Evolutionary conservation across 1,140 invertebrate species (phyloP).

Genomic region (Stegodyphus mimosarum): DNA sequence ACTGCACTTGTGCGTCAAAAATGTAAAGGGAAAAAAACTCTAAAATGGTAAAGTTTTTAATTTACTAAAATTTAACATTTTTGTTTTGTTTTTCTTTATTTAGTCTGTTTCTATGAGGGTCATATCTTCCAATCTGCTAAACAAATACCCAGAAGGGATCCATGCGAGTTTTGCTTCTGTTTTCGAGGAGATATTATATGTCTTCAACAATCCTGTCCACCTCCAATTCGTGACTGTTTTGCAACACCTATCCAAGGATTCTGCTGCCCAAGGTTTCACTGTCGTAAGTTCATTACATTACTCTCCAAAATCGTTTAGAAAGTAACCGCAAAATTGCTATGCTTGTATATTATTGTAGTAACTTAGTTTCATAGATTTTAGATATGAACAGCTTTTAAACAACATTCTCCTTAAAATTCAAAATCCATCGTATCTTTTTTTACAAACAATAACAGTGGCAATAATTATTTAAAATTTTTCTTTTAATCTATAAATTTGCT

Average conservation of each 20-base stretch:
- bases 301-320: neutral
- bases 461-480: no score
- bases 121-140: constrained; percentile 93
- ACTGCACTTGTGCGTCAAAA: no score
- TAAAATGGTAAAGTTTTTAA: no score
- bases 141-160: constrained; percentile 92
- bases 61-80: no score
- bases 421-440: no score
- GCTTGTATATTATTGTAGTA: neutral
- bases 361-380: no score
- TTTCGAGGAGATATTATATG: constrained; percentile 96
- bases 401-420: no score
- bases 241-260: constrained; percentile 92
- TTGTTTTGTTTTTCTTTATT: constrained; percentile 6
- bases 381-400: no score
- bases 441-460: no score
- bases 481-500: no score
- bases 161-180: constrained; percentile 97
- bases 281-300: constrained; percentile 70
- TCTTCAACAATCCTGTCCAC: constrained; percentile 93
- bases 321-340: neutral
- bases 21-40: no score
- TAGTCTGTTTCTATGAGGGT: constrained; percentile 87
- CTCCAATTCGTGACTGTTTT: constrained; percentile 88
- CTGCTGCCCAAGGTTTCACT: constrained; percentile 94